A percentile compares a stretch with the other conserved stretches of the same genome.
These are phyloP conservation scores for Drosophila malerkotliana DNA, from an alignment of 1,140 invertebrate species.

Conservation along the genomic window DNA sequence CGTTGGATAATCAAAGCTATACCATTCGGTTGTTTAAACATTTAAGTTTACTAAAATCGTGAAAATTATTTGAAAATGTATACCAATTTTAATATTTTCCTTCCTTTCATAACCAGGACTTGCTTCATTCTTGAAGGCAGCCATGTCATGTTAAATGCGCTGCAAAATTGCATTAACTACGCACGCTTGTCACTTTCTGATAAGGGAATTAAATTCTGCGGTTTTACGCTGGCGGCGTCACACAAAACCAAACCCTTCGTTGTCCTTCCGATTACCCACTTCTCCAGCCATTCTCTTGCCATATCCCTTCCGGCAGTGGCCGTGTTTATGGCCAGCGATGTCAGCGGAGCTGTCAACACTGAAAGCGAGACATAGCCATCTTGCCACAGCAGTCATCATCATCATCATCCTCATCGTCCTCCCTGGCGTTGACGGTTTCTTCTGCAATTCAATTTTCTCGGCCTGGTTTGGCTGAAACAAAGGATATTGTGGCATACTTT, in stretches of 20 bases:
- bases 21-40: neutral
- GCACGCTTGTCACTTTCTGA: conserved; percentile 83
- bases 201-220: conserved; percentile 84
- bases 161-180: conserved; percentile 84
- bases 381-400: conserved; percentile 13
- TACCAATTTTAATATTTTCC: no score
- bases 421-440: conserved; percentile 1
- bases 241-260: conserved; percentile 25
- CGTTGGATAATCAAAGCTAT: conserved; percentile 66
- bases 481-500: conserved; percentile 18
- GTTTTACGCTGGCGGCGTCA: conserved; percentile 72
- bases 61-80: neutral
- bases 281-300: conserved; percentile 1
- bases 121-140: conserved; percentile 28
- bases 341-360: conserved; percentile 67
- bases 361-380: conserved; percentile 68
- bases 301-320: conserved; percentile 49
- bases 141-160: conserved; percentile 80
- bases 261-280: neutral
- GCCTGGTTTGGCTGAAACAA: conserved; percentile 31
- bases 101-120: neutral
- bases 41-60: neutral
- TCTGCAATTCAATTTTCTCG: conserved; percentile 32
- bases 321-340: conserved; percentile 68
- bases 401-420: conserved; percentile 2